Evolutionary conservation across 2,888 invertebrate genomes (phyloP).

Genomic region (Leucophenga montana): DNA sequence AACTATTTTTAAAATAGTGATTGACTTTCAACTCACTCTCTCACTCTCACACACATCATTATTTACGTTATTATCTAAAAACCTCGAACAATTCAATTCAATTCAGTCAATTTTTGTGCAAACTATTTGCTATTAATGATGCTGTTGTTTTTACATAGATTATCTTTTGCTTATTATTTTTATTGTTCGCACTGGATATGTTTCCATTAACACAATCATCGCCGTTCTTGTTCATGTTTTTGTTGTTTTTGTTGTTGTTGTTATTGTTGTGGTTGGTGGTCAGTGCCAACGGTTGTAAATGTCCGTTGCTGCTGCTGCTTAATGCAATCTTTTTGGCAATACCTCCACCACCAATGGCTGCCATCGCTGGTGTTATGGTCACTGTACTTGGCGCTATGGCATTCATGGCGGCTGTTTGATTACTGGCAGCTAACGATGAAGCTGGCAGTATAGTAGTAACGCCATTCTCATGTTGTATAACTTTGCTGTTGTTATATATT

Average conservation of each 20-base stretch:
- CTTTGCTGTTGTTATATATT: conserved; percentile 62
- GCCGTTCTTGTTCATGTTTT: conserved; percentile 32
- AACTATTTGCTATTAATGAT: conserved; percentile 19
- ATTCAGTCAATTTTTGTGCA: conserved; percentile 4
- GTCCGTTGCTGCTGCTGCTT: conserved; percentile 25
- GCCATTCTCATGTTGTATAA: conserved; percentile 68
- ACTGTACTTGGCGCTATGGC: conserved; percentile 68
- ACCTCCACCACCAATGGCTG: conserved; percentile 33
- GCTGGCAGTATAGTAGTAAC: conserved; percentile 68
- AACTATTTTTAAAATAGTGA: background rate
- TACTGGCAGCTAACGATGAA: conserved; percentile 64
- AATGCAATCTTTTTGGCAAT: conserved; percentile 50
- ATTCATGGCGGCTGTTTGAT: conserved; percentile 68
- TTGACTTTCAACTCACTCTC: too few relatives aligned
- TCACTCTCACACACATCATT: too few relatives aligned
- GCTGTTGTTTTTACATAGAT: conserved; percentile 64
- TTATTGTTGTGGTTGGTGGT: conserved; percentile 35
- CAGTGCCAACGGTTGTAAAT: conserved; percentile 35
- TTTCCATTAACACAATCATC: conserved; percentile 27
- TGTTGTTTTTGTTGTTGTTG: conserved; percentile 34
- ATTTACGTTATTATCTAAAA: too few relatives aligned
- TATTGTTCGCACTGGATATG: conserved; percentile 34
- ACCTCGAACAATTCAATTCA: too few relatives aligned
- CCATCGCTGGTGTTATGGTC: conserved; percentile 64
- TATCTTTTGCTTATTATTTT: conserved; percentile 65